These are phyloP conservation scores for Agonopterix alstromeriana DNA, from an alignment of 2,888 invertebrate species.

Conservation along the genomic window DNA sequence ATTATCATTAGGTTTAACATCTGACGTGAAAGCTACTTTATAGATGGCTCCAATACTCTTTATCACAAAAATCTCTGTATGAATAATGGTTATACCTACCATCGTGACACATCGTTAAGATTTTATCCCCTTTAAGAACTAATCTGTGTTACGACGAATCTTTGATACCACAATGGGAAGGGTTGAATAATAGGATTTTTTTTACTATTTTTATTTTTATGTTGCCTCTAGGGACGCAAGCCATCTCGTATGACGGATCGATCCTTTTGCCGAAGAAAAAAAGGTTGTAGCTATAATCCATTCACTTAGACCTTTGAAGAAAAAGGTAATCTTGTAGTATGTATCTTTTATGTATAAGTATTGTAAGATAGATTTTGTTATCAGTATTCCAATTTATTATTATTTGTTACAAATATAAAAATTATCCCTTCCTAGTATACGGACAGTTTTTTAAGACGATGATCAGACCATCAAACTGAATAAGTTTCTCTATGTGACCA, in stretches of 20 bases:
- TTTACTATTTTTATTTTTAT: conserved; percentile 55
- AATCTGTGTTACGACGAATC: conserved; percentile 50
- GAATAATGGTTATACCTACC: conserved; percentile 54
- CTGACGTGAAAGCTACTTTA: conserved; percentile 35
- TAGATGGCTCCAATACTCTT: conserved; percentile 53
- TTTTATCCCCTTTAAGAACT: conserved; percentile 66
- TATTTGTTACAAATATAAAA: too few relatives aligned
- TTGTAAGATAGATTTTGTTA: too few relatives aligned
- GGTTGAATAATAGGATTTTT: conserved; percentile 61
- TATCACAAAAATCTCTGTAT: conserved; percentile 67
- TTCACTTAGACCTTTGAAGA: neutral
- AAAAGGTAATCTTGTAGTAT: neutral
- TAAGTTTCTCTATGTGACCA: too few relatives aligned
- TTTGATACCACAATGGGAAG: conserved; percentile 47
- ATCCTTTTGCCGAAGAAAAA: conserved; percentile 33
- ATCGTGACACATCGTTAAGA: conserved; percentile 65
- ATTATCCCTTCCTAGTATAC: too few relatives aligned
- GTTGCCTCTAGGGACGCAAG: conserved; percentile 38
- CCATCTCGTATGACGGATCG: conserved; percentile 61
- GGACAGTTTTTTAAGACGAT: too few relatives aligned
- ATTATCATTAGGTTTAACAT: conserved; percentile 4
- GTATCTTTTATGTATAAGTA: neutral
- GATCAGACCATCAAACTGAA: too few relatives aligned
- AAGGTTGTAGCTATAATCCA: conserved; percentile 20
- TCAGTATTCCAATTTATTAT: too few relatives aligned